phyloP scores from a whole-genome alignment of 1,140 invertebrate genomes.

The Nephila pilipes region DNA sequence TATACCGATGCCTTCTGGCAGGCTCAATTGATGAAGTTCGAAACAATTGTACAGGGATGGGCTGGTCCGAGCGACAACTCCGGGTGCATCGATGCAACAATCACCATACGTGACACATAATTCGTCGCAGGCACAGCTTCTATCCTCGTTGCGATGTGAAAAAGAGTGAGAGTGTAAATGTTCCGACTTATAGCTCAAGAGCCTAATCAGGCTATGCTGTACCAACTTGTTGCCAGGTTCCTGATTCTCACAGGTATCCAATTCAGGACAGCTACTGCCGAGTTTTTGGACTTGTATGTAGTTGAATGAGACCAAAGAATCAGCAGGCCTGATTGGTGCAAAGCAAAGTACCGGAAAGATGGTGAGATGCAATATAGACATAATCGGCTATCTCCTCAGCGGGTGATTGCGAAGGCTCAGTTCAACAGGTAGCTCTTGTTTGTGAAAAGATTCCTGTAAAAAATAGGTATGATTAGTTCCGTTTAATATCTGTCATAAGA shows the following conservation, averaged over 20 bases:
- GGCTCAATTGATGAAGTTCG: constrained; percentile 10
- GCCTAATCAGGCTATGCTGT: no score
- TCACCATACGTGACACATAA: constrained; percentile 83
- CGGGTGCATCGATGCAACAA: constrained; percentile 83
- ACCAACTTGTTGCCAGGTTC: constrained; percentile 48
- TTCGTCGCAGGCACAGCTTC: constrained; percentile 83
- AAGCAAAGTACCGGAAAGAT: neutral
- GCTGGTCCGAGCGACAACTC: constrained; percentile 77
- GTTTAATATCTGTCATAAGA: no score
- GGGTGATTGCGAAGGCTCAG: no score
- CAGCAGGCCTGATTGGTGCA: neutral
- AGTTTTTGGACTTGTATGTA: constrained; percentile 48
- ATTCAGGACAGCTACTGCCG: constrained; percentile 58
- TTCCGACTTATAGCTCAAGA: no score
- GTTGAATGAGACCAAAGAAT: neutral
- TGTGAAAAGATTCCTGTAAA: no score
- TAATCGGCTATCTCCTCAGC: neutral
- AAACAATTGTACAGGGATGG: constrained; percentile 81
- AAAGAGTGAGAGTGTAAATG: no score
- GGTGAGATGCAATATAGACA: neutral
- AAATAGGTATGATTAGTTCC: no score
- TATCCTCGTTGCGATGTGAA: no score
- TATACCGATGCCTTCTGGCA: constrained; percentile 81
- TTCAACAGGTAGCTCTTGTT: no score
- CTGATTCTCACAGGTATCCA: constrained; percentile 58